Conservation (phyloP, 2,888 invertebrate genomes). For the Himalopsyche kuldschensis region DNA sequence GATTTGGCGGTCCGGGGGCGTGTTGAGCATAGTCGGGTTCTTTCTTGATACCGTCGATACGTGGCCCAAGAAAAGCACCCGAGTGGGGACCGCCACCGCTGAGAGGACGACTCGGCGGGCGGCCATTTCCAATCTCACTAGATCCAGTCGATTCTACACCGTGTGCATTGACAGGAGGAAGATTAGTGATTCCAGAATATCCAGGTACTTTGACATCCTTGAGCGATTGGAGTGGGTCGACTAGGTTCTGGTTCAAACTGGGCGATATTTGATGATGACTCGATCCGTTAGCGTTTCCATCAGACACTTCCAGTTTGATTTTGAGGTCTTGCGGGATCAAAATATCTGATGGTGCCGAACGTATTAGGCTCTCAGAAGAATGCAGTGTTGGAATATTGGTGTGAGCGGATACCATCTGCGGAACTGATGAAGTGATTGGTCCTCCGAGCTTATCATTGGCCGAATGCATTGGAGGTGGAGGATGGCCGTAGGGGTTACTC, state of each 20-base stretch:
- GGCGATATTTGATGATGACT: conserved; percentile 44
- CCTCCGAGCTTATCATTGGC: conserved; percentile 50
- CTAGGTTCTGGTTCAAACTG: conserved; percentile 56
- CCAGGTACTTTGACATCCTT: conserved; percentile 81
- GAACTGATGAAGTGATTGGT: conserved; percentile 49
- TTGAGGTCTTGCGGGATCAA: conserved; percentile 59
- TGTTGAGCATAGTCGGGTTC: conserved; percentile 63
- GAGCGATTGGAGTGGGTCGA: conserved; percentile 75
- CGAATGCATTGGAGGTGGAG: conserved; percentile 46
- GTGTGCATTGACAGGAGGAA: conserved; percentile 50
- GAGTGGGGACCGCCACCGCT: conserved; percentile 56
- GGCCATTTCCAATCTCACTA: conserved; percentile 55
- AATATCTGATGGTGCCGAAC: conserved; percentile 44
- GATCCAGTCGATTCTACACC: conserved; percentile 48
- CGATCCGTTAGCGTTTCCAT: conserved; percentile 43
- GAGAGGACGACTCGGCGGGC: conserved; percentile 56
- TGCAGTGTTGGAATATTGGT: conserved; percentile 43
- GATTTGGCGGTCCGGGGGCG: conserved; percentile 48
- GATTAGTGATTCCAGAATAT: conserved; percentile 61
- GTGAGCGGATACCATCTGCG: conserved; percentile 52
- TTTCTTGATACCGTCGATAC: conserved; percentile 73
- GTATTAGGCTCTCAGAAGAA: conserved; percentile 39
- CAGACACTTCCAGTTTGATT: conserved; percentile 60
- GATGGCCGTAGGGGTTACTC: conserved; percentile 56
- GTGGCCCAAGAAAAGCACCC: conserved; percentile 65